A percentile compares a stretch with the other conserved stretches of the same genome.
phyloP scores from a whole-genome alignment of 2,113 vertebrate species.

The Numenius arquata region DNA sequence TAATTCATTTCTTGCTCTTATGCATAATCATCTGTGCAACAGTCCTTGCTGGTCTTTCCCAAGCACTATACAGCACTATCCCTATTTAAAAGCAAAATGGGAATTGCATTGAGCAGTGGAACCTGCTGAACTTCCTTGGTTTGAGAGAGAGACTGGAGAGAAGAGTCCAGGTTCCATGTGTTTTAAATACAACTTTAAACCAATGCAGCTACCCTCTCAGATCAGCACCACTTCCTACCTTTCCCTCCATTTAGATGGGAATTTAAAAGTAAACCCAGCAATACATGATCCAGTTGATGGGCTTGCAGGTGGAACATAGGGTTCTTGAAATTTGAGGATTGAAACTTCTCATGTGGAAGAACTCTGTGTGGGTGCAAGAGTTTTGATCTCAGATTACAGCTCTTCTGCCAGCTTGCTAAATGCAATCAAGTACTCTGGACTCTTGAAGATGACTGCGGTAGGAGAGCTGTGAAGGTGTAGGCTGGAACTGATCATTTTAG shows the following conservation, averaged over 20 bases:
- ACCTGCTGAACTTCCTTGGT: not conserved
- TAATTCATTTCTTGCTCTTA: not conserved
- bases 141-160: not conserved
- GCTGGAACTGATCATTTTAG: not conserved
- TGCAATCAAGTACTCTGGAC: not conserved
- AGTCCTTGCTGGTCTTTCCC: not conserved
- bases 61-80: not conserved
- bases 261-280: conserved; percentile 12
- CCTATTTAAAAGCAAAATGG: not conserved
- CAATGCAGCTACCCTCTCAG: not conserved
- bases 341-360: not conserved
- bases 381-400: not conserved
- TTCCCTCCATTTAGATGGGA: not conserved
- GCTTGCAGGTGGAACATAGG: not conserved
- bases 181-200: not conserved
- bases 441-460: not conserved
- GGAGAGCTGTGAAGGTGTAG: not conserved
- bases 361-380: not conserved
- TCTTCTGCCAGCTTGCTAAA: not conserved
- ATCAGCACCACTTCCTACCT: not conserved
- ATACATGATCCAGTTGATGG: not conserved
- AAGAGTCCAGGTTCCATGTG: not conserved
- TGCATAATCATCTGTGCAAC: not conserved
- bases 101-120: not conserved
- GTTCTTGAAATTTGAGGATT: not conserved